Base-by-base conservation (phyloP, 2,888 invertebrate species). In the Carpatolechia fugitivella region DNA sequence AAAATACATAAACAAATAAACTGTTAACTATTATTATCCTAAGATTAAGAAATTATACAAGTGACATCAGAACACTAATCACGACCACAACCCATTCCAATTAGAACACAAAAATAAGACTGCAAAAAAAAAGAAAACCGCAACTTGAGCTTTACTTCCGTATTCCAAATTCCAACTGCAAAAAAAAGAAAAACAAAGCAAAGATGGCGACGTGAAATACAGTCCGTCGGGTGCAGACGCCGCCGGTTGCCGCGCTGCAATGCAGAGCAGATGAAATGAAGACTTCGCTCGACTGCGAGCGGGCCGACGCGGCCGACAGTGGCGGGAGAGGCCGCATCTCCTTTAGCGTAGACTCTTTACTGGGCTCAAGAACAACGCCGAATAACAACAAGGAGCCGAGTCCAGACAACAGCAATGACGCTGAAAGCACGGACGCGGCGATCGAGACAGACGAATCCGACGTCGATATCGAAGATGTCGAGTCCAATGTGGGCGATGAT, bases 261-360 rank as follows among this genome's bases (percentile, higher is more conserved):
- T 88, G 87, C 72, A 74, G 78, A 78, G 78, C 69, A 87, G 82
- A 85, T 88, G 89, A 89, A 76, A 90, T 90, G 90, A 90, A 89
- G 88, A 89, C 90, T 64, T 78, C 89, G 84, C 83, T 90, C 72
- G 89, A 89, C 78, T 86, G 86, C 79, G 89, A 90, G 77, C 85
- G 88, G 70, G 78, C 85, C 64, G 90, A 90, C 61, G 77, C 86
- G 83, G 86, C 87, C 66, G 88, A 88, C 50, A 82, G 76, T 70
- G 84, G 91, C 69, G 83, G 91, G 61, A 93, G 92, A 74, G 91
- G 93, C 65, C 93, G 94, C 67, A 94, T 94, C 72, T 94, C 94
- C 59, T 94, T 94, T 79, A 94, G 94, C 82, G 94, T 94, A 48
- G 94, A 94, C 79, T 91, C 94, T 0, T 73, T 94, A 18, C 76